Evolutionary conservation across 2,113 vertebrate genomes (phyloP), one percentile per base, ranked within the genome.

Genomic region (Nyctereutes procyonoides): DNA sequence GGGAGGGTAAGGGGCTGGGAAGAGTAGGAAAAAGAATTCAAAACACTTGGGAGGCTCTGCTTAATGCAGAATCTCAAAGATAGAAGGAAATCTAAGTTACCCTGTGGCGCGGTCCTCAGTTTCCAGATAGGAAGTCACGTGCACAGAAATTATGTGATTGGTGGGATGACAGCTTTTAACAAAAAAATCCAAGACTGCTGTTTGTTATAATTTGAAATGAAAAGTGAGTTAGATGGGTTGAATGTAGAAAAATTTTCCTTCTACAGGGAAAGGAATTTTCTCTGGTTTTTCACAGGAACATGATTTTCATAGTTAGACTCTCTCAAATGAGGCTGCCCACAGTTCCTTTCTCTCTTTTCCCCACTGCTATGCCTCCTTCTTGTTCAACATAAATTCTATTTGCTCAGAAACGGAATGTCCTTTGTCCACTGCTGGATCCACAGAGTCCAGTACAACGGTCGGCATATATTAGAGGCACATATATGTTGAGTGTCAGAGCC

Each of bases 221-320:
- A 71, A 80, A 81, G 2, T 77, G 5, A 11, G 11, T 43, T 69
- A 56, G 38, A 63, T 15, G 51, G 32, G 30, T 51, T 58, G 82
- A 93, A 74, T 35, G 20, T 28, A 92, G 22, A 96, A 85, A 83
- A 51, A 73, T 30, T 86, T 91, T 95, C 48, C 55, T 63, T 81
- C 51, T 86, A 13, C 11, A 1, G 11, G 14, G 4, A 92, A 83
- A n/a, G 60, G 16, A 16, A 56, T 69, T 69, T 85, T 53, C 82
- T 86, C 30, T 81, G 30, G 8, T 11, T 56, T n/a, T 48, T 28
- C 3, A 56, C 15, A 83, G 74, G 30, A 82, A n/a, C 48, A 56
- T 19, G 32, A 80, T 91, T 87, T 83, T 74, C 69, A 38, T 48
- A 26, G 20, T 67, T 38, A 35, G 32, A 60, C 58, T 67, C 30